phyloP scores from a whole-genome alignment of 2,888 invertebrate species.

The Acronicta psi region DNA sequence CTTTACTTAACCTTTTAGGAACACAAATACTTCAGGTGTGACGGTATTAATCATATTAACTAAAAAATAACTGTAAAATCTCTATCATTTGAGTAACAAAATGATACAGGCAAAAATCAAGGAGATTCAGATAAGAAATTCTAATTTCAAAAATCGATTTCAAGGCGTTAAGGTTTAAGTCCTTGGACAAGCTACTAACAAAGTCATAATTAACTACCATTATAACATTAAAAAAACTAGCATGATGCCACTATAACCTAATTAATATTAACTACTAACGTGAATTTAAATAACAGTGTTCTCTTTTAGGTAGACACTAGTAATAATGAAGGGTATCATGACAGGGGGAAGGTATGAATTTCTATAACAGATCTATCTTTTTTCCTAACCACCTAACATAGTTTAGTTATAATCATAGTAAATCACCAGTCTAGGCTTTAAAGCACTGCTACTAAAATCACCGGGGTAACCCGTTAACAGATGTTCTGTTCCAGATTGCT shows the following conservation, averaged over 20 bases:
- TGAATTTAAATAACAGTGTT: constrained; percentile 66
- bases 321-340: constrained; percentile 82
- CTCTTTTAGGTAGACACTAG: constrained; percentile 83
- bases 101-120: too few species aligned
- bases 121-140: too few species aligned
- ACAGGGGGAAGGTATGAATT: constrained; percentile 82
- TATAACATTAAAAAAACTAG: not conserved
- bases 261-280: constrained; percentile 57
- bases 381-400: constrained; percentile 42
- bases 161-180: constrained; percentile 1
- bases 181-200: constrained; percentile 29
- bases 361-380: constrained; percentile 59
- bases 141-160: too few species aligned
- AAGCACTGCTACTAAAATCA: constrained; percentile 72
- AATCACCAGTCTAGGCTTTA: constrained; percentile 68
- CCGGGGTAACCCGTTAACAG: constrained; percentile 84
- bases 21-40: too few species aligned
- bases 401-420: constrained; percentile 3
- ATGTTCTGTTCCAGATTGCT: constrained; percentile 90
- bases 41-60: too few species aligned
- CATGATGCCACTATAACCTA: constrained; percentile 13
- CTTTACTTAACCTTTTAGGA: too few species aligned
- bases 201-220: constrained; percentile 9
- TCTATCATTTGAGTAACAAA: too few species aligned
- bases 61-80: too few species aligned